A percentile compares a stretch with the other conserved stretches of the same genome.
phyloP scores from a whole-genome alignment of 2,888 invertebrate species.

The Leucoma salicis region DNA sequence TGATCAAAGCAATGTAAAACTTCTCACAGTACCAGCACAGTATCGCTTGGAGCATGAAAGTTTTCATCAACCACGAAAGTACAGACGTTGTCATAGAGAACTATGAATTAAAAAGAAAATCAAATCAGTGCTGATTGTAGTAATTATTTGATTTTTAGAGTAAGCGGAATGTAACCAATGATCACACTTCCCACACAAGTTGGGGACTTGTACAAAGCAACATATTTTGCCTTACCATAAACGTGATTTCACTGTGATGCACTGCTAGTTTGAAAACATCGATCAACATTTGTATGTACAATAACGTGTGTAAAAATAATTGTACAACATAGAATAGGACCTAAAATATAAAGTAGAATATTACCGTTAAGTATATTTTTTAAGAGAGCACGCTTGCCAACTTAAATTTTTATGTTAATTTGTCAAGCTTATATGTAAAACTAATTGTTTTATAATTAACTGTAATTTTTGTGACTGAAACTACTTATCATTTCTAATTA shows the following conservation, averaged over 20 bases:
- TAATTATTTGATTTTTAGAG: neutral
- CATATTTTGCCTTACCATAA: neutral
- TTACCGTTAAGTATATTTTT: too few species aligned
- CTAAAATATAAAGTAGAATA: neutral
- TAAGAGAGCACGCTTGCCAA: too few species aligned
- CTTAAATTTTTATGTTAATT: too few species aligned
- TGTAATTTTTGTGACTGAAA: too few species aligned
- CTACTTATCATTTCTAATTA: too few species aligned
- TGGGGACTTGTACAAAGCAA: neutral
- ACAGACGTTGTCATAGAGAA: neutral
- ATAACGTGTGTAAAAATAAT: neutral
- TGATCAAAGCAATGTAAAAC: conserved; percentile 1
- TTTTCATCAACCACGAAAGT: neutral
- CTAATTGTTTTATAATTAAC: too few species aligned
- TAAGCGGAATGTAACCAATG: neutral
- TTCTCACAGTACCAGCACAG: conserved; percentile 4
- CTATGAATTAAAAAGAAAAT: neutral
- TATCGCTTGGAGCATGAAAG: neutral
- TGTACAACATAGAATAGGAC: neutral
- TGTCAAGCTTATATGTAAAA: too few species aligned
- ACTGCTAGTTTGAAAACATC: neutral
- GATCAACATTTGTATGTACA: neutral
- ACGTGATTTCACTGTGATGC: neutral
- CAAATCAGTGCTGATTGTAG: neutral
- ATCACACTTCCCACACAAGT: neutral